Percentiles rank a stretch among this genome's conserved stretches.
Evolutionary conservation across 2,113 vertebrate species (phyloP).

Genomic region (Oncorhynchus clarkii): DNA sequence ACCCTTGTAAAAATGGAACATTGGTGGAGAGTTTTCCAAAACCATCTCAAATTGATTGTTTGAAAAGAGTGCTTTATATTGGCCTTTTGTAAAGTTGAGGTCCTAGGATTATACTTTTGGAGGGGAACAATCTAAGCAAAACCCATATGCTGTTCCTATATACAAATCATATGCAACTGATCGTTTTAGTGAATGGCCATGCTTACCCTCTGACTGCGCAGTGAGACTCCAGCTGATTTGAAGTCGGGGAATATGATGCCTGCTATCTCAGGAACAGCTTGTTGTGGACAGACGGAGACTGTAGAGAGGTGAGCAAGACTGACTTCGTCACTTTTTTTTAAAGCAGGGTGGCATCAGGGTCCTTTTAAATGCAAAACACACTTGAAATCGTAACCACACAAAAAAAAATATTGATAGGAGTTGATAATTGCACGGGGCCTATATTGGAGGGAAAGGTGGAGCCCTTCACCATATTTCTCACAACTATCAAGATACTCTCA

Average conservation of each 20-base stretch:
- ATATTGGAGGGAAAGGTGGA: no score
- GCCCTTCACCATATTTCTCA: no score
- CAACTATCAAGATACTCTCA: no score
- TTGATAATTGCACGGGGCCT: no score
- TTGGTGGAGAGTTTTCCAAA: not conserved
- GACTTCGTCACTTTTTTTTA: no score
- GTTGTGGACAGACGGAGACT: not conserved
- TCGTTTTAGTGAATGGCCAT: no score
- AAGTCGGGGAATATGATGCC: constrained; percentile 99
- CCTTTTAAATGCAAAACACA: no score
- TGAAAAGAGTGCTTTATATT: not conserved
- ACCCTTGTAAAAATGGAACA: not conserved
- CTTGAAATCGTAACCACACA: no score
- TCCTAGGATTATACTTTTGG: not conserved
- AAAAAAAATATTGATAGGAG: no score
- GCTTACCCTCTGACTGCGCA: constrained; percentile 94
- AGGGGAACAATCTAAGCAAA: not conserved
- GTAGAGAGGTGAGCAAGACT: no score
- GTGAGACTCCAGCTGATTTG: constrained; percentile 94
- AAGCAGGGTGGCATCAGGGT: no score
- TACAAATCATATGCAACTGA: no score
- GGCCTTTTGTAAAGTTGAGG: not conserved
- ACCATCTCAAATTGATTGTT: not conserved
- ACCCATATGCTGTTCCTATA: not conserved
- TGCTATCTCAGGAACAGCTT: constrained; percentile 96